Evolutionary conservation across 1,140 invertebrate species (phyloP).

Genomic region (Brachionus paranguensis): DNA sequence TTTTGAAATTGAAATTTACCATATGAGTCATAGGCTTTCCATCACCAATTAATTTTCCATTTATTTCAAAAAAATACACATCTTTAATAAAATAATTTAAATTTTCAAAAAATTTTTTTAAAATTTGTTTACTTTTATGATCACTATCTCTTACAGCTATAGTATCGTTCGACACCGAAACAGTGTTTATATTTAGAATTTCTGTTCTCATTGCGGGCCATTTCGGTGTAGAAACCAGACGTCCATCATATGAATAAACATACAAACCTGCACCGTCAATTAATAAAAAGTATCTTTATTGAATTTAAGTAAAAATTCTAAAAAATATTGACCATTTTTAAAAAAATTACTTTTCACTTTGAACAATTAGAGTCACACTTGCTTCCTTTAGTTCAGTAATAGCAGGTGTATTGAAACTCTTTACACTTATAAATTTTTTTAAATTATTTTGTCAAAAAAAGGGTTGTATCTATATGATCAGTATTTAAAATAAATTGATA

Average conservation of each 20-base stretch:
- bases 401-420: slow-evolving; percentile 82
- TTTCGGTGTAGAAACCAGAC: slow-evolving; percentile 69
- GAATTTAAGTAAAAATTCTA: slow-evolving; percentile 53
- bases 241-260: slow-evolving; percentile 81
- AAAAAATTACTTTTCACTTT: slow-evolving; percentile 70
- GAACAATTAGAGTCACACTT: slow-evolving; percentile 70
- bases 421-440: slow-evolving; percentile 57
- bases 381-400: slow-evolving; percentile 66
- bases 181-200: slow-evolving; percentile 61
- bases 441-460: neutral
- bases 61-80: slow-evolving; percentile 77
- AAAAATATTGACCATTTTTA: neutral
- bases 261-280: slow-evolving; percentile 70
- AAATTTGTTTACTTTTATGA: neutral
- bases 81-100: slow-evolving; percentile 56
- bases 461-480: too few species aligned
- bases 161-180: slow-evolving; percentile 73
- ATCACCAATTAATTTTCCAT: slow-evolving; percentile 66
- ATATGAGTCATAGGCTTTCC: slow-evolving; percentile 61
- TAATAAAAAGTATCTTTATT: slow-evolving; percentile 68
- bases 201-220: slow-evolving; percentile 70
- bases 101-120: neutral
- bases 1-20: slow-evolving; percentile 45
- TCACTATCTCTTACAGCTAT: slow-evolving; percentile 68
- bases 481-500: too few species aligned